Conservation (phyloP, 2,113 vertebrate species). For the Chaenogobius annularis region DNA sequence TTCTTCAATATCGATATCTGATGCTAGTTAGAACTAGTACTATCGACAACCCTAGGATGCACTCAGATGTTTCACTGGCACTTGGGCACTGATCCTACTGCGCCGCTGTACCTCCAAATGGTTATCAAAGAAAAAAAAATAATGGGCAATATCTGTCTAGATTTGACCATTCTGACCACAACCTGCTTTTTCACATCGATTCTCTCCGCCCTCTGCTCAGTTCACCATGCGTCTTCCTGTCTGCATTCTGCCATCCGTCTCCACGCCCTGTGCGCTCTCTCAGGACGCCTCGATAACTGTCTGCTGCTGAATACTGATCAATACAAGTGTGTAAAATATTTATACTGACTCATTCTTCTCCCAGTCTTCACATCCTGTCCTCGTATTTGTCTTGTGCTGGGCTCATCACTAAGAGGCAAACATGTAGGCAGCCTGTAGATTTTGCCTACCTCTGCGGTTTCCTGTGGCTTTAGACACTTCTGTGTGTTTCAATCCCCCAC, state of each 20-base stretch:
- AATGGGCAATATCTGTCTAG: too few species aligned
- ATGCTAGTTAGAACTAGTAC: too few species aligned
- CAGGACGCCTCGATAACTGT: constrained; percentile 34
- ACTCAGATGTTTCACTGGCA: too few species aligned
- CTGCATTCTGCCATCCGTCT: constrained; percentile 53
- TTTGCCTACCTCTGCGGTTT: constrained; percentile 50
- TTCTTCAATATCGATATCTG: too few species aligned
- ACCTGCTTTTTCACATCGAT: constrained; percentile 65
- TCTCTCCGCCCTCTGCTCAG: constrained; percentile 43
- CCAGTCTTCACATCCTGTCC: constrained; percentile 26
- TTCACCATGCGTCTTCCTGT: constrained; percentile 66
- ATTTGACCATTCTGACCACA: constrained; percentile 19
- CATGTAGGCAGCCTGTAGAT: constrained; percentile 16
- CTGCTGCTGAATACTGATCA: constrained; percentile 32
- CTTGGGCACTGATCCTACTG: not conserved
- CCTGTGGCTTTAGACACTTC: constrained; percentile 51
- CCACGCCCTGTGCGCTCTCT: not conserved
- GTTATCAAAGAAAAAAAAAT: not conserved
- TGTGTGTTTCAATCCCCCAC: constrained; percentile 46
- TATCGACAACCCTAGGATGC: too few species aligned
- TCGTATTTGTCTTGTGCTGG: not conserved
- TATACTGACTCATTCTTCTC: constrained; percentile 34
- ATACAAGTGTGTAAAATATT: constrained; percentile 40
- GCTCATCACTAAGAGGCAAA: not conserved
- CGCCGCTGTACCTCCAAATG: not conserved